Evolutionary conservation across 2,113 vertebrate species (phyloP).

Genomic region (Climacteris rufus): DNA sequence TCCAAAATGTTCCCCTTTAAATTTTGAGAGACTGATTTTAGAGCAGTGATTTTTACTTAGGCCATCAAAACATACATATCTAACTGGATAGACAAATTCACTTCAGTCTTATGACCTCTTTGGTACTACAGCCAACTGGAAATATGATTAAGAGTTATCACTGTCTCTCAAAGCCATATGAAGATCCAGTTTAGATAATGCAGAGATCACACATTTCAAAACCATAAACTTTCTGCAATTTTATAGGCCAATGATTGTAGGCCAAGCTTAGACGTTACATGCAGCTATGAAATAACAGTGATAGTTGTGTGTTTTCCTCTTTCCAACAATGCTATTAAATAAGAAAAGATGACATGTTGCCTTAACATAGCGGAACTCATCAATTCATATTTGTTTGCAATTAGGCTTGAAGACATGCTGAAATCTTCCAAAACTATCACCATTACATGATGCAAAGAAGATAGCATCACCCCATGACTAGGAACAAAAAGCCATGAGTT

Average conservation of each 20-base stretch:
- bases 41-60: neutral
- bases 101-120: neutral
- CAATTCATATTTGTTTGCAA: neutral
- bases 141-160: neutral
- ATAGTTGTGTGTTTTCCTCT: neutral
- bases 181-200: neutral
- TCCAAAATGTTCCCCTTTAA: neutral
- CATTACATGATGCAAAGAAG: neutral
- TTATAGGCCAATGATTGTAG: neutral
- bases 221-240: neutral
- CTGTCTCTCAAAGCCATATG: neutral
- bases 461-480: neutral
- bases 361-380: neutral
- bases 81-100: neutral
- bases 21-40: neutral
- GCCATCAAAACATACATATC: accelerated
- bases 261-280: neutral
- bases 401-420: neutral
- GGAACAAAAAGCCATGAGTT: neutral
- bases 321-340: neutral
- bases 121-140: neutral
- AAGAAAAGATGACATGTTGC: neutral
- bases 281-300: neutral
- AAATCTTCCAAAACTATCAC: neutral
- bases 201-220: accelerated